Percentiles rank a stretch among this genome's conserved stretches.
Evolutionary conservation across 2,113 vertebrate species (phyloP).

Genomic region (Takifugu flavidus): DNA sequence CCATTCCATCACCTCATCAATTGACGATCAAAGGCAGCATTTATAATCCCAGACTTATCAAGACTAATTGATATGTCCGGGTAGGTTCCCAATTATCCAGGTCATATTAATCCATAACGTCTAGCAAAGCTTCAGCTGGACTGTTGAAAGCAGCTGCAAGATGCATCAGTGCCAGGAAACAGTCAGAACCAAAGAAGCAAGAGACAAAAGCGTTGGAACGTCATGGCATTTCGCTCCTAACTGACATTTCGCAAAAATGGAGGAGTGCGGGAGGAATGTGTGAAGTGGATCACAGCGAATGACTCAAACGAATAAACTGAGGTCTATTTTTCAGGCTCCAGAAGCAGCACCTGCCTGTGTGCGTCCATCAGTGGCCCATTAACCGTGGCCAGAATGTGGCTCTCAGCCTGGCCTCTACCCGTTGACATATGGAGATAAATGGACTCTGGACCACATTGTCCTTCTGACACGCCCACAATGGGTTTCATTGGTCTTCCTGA

Average conservation of each 20-base stretch:
- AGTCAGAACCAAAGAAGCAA: too few species aligned
- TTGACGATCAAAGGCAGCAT: constrained; percentile 65
- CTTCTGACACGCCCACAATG: constrained; percentile 56
- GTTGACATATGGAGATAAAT: constrained; percentile 72
- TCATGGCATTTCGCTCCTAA: too few species aligned
- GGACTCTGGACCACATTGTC: constrained; percentile 63
- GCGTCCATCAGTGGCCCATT: constrained; percentile 66
- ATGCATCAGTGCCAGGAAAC: too few species aligned
- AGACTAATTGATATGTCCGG: constrained; percentile 69
- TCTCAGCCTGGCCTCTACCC: constrained; percentile 27
- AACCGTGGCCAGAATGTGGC: constrained; percentile 51
- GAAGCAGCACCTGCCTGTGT: constrained; percentile 65
- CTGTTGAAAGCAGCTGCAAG: too few species aligned
- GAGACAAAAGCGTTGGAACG: too few species aligned
- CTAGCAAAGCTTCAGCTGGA: too few species aligned
- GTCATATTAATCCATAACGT: too few species aligned
- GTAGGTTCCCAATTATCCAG: too few species aligned
- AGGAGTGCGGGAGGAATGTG: too few species aligned
- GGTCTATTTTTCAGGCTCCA: constrained; percentile 27
- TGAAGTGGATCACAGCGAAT: constrained; percentile 16
- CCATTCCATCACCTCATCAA: not conserved
- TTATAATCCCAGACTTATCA: constrained; percentile 72
- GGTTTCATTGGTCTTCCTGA: constrained; percentile 62
- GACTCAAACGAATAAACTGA: constrained; percentile 29
- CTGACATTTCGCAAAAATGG: too few species aligned